Conservation (phyloP, 1,140 invertebrate genomes). For the Tetramorium alpestre region DNA sequence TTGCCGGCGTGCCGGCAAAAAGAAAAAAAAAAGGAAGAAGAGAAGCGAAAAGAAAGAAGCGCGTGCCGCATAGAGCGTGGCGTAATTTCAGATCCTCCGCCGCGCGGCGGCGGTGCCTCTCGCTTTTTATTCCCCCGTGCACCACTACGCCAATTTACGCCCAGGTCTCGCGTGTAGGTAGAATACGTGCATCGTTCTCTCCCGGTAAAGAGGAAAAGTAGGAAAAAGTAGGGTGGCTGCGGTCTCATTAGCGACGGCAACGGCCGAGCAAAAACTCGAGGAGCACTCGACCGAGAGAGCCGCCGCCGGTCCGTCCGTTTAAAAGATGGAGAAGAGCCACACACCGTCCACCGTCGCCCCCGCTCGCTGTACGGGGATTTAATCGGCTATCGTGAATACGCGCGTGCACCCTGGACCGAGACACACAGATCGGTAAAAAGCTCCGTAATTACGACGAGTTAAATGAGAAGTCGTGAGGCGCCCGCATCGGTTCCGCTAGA, state of each 20-base stretch:
- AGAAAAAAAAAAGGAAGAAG: neutral
- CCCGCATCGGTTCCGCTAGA: conserved; percentile 9
- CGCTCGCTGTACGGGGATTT: conserved; percentile 15
- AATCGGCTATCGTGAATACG: conserved; percentile 55
- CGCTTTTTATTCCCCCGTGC: conserved; percentile 35
- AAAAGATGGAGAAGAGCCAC: conserved; percentile 21
- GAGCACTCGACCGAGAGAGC: conserved; percentile 50
- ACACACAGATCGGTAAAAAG: conserved; percentile 35
- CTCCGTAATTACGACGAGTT: conserved; percentile 36
- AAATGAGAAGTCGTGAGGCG: conserved; percentile 26
- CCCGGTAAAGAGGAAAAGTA: conserved; percentile 11
- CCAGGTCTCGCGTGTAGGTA: conserved; percentile 29
- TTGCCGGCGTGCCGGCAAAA: conserved; percentile 31
- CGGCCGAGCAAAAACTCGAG: conserved; percentile 37
- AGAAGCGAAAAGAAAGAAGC: neutral
- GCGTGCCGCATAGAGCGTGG: conserved; percentile 46
- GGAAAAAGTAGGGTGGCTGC: conserved; percentile 37
- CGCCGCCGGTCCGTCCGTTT: conserved; percentile 23
- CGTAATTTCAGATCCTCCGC: conserved; percentile 51
- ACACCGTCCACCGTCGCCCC: neutral
- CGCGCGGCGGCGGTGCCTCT: neutral
- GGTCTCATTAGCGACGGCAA: conserved; percentile 58
- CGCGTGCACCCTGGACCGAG: conserved; percentile 27
- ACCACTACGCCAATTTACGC: conserved; percentile 15
- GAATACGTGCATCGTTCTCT: conserved; percentile 7